Conservation (phyloP, 2,113 vertebrate species). For the Myrmecobius fasciatus region DNA sequence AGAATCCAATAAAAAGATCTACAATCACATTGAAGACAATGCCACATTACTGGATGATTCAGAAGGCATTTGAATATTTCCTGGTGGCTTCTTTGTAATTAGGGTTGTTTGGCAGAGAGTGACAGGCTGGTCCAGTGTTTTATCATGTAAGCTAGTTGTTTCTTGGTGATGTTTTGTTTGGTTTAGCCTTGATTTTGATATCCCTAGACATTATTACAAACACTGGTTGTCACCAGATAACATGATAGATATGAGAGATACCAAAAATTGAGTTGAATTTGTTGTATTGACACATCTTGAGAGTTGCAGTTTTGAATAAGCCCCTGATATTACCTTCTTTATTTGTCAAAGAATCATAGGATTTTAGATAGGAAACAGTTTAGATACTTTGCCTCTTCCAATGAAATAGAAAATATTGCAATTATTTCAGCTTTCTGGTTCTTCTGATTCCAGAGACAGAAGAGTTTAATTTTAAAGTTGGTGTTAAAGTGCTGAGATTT, state of each 20-base stretch:
- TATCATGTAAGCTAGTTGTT: not conserved
- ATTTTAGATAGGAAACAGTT: conserved; percentile 37
- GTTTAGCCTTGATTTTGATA: not conserved
- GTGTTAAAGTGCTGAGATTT: conserved; percentile 27
- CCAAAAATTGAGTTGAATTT: not conserved
- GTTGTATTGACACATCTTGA: not conserved
- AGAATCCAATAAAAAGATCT: not conserved
- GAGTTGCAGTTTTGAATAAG: conserved; percentile 17
- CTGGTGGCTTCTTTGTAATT: not conserved
- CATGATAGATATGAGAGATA: not conserved
- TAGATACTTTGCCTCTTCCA: conserved; percentile 23
- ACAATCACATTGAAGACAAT: conserved; percentile 1
- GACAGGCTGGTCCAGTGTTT: not conserved
- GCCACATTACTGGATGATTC: conserved; percentile 7
- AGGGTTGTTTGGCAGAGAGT: not conserved
- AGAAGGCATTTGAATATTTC: not conserved
- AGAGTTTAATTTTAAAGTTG: conserved; percentile 35
- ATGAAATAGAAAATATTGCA: not conserved
- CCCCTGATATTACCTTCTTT: not conserved
- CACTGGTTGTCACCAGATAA: not conserved
- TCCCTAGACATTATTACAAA: not conserved
- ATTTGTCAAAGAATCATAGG: not conserved
- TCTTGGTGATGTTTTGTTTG: not conserved
- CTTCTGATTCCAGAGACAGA: conserved; percentile 34
- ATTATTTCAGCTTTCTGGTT: conserved; percentile 48